Evolutionary conservation across 2,888 invertebrate species (phyloP).

Genomic region (Resseliella maxima): DNA sequence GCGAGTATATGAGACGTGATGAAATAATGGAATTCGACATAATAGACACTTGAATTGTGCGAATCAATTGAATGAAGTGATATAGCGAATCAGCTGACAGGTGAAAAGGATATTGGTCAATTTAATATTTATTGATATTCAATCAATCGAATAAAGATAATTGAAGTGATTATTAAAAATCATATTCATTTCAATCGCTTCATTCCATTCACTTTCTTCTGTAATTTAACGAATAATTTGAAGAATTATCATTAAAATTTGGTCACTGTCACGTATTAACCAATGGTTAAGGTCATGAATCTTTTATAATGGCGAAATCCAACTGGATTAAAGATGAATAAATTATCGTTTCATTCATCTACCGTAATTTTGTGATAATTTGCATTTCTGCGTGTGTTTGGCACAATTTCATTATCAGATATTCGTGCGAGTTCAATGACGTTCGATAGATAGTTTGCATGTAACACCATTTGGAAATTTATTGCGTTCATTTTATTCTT

Average conservation of each 20-base stretch:
- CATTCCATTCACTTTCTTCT: background rate
- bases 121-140: background rate
- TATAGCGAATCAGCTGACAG: background rate
- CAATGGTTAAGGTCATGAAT: conserved; percentile 15
- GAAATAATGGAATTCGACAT: too few relatives aligned
- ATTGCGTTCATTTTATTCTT: background rate
- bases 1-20: background rate
- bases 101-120: background rate
- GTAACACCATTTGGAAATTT: background rate
- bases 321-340: background rate
- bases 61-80: background rate
- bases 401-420: background rate
- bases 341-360: background rate
- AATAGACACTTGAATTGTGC: too few relatives aligned
- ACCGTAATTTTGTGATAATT: background rate
- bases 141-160: conserved; percentile 12
- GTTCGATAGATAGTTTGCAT: background rate
- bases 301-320: background rate
- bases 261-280: background rate
- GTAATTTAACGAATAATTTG: background rate
- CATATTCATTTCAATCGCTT: background rate
- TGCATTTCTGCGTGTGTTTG: background rate
- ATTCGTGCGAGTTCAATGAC: background rate
- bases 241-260: too few relatives aligned
- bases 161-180: background rate